Base-by-base conservation (phyloP, 2,113 vertebrate species). In the Suricata suricatta region DNA sequence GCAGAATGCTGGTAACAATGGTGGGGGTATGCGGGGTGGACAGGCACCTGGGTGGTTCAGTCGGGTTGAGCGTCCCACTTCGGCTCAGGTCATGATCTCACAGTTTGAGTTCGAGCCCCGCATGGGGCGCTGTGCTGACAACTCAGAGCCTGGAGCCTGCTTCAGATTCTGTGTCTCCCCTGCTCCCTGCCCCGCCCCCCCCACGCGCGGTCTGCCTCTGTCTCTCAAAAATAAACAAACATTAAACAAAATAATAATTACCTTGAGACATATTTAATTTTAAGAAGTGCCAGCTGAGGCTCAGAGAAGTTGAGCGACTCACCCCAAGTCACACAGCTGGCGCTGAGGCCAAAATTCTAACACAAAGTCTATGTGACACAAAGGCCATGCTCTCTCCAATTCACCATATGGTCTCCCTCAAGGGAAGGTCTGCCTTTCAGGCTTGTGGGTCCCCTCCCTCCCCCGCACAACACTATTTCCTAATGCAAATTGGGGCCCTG, bases 241-340 rank as follows among this genome's bases (percentile, higher is more conserved):
- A 60, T 25, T 60, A 54, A 17, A 54, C 50, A 60, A 60, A 60
- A 60, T 23, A 35, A 79, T 38, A 27, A 57, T 10, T 77, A 80
- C 11, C 11, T 31, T 64, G 31, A 72, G 84, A 52, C 74, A 31
- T 23, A 63, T 35, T 14, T 21, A 57, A 81, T 76, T 84, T 87
- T 80, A 69, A 69, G 29, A 91, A 95, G 74, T 63, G 31, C 19
- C 52, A 25, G 5, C 5, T 54, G 80, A 89, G n/a, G 31, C 27
- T 88, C 94, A 88, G 96, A 91, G 80, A 93, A 12, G 69, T 33
- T 91, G 52, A 82, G 90, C 72, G 88, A 89, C 89, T 41, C 38
- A 71, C 60, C 31, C 35, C n/a, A 77, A 57, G 63, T 71, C 93
- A 90, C 95, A 83, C 33, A 74, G 88, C 69, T 54, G 33, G 41